Conservation (phyloP, 2,888 invertebrate genomes). For the Latrodectus elegans region DNA sequence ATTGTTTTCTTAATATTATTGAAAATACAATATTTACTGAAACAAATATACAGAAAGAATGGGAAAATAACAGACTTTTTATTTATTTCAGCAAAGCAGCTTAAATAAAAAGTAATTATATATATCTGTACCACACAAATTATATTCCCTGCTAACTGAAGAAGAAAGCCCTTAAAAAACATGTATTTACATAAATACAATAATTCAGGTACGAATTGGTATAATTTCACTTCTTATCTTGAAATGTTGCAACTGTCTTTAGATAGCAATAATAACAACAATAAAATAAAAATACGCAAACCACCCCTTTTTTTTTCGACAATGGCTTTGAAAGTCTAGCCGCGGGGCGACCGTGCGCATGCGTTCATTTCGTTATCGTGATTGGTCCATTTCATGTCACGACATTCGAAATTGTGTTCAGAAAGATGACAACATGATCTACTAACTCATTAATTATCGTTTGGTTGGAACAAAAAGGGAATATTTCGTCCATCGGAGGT, state of each 20-base stretch:
- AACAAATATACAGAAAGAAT: neutral
- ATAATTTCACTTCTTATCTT: constrained; percentile 2
- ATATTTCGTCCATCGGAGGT: constrained; percentile 28
- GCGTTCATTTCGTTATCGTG: constrained; percentile 39
- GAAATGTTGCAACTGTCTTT: neutral
- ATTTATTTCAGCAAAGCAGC: too few relatives aligned
- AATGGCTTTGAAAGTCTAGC: constrained; percentile 12
- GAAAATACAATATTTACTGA: too few relatives aligned
- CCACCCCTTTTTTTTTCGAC: constrained; percentile 22
- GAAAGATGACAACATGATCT: constrained; percentile 62
- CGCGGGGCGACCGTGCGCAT: constrained; percentile 42
- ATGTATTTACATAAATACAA: constrained; percentile 14
- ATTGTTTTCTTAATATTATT: too few relatives aligned
- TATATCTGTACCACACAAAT: too few relatives aligned
- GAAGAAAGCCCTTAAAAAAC: neutral
- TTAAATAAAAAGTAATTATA: too few relatives aligned
- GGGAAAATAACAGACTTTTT: neutral
- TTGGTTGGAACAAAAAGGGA: constrained; percentile 23
- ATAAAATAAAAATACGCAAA: neutral
- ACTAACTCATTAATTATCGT: constrained; percentile 60
- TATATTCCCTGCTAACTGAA: too few relatives aligned
- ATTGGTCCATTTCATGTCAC: constrained; percentile 39
- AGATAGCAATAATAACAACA: neutral
- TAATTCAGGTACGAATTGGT: constrained; percentile 3
- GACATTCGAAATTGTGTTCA: constrained; percentile 49